Evolutionary conservation across 2,113 vertebrate species (phyloP).

Genomic region (Grammomys dolichurus): DNA sequence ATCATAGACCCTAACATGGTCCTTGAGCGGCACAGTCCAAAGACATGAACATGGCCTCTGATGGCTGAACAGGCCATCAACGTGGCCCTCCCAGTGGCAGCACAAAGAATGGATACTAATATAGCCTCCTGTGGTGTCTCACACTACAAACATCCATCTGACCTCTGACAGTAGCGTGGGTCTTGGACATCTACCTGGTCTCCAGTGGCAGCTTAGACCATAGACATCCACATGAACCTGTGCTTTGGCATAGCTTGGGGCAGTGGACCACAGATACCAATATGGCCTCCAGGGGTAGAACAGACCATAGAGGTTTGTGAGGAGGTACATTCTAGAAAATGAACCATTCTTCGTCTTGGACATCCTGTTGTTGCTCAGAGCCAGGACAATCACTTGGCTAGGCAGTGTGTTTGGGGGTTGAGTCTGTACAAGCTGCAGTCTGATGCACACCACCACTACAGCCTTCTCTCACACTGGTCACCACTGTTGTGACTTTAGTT

Average conservation of each 20-base stretch:
- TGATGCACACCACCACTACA: neutral
- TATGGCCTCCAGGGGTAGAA: neutral
- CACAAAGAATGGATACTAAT: neutral
- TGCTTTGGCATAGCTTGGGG: neutral
- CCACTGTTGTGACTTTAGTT: neutral
- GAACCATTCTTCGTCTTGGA: neutral
- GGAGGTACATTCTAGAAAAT: too few species aligned
- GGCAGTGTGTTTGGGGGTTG: neutral
- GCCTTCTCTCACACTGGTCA: neutral
- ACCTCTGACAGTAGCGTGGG: neutral
- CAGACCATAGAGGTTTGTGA: neutral
- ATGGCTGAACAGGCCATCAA: neutral
- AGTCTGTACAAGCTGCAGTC: neutral
- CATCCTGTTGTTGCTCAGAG: neutral
- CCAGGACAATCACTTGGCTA: neutral
- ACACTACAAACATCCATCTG: neutral
- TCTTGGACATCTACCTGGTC: neutral
- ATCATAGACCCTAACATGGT: neutral
- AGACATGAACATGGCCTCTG: neutral
- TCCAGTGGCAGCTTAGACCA: neutral
- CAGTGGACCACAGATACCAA: neutral
- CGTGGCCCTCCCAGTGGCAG: neutral
- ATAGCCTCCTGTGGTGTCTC: neutral
- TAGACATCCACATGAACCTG: neutral
- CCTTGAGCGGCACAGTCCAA: neutral